Base-by-base conservation (phyloP, 2,888 invertebrate species). In the Idaea dimidiata region DNA sequence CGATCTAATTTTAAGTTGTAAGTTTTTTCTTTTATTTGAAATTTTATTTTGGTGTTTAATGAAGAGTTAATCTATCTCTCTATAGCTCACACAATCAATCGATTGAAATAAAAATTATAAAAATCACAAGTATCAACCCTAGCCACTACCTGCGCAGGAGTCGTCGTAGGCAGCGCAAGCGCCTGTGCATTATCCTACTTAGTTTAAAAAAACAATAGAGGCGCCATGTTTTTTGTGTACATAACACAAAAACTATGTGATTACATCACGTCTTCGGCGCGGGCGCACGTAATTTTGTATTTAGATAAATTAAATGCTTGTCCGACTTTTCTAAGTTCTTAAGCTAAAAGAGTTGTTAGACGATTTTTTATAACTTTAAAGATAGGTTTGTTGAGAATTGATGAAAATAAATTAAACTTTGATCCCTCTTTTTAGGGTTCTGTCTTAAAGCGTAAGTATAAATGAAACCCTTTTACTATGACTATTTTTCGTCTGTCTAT, bases 171-270 rank as follows among this genome's bases (percentile, higher is more conserved):
- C 65, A 62, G 71, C 65, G 72, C 43, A 8, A 17, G 56, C 70
- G 76, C 74, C 71, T 73, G 62, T 61, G 64, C 62, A 64, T 64
- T 62, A 63, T 61, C 58, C 59, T 58, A 63, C 60, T 62, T 17
- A 59, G 58, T 62, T 67, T 65, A 72, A 72, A 72, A 70, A 66
- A 68, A 72, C 72, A 73, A 73, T 68, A 65, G 61, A 60, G 74
- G 75, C 76, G 74, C 75, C 76, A 68, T 55, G 61, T 70, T 71
- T 68, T n/a, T 67, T 73, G 68, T 69, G 59, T 60, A 61, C 55
- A 64, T 54, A 59, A 53, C 61, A 55, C 31, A 62, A 70, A 64
- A 67, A 59, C 54, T 32, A 59, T 16, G 43, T 43, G 24, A 57
- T 61, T 62, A 63, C 58, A 62, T 60, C 17, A 58, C 33, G 8